Conservation (phyloP, 2,888 invertebrate species). For the Drosophila anceps region DNA sequence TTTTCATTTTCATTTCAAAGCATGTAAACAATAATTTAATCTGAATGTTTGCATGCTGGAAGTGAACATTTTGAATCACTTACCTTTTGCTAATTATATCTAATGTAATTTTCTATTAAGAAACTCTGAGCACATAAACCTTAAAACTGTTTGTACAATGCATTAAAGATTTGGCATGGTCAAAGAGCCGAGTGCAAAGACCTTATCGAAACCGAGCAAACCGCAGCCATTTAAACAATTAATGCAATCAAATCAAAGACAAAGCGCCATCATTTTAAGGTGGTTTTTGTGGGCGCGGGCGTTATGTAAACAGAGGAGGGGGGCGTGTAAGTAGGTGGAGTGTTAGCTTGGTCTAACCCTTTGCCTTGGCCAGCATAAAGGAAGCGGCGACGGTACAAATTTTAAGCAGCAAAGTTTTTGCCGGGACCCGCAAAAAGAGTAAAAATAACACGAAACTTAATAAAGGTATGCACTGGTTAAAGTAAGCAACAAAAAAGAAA, state of each 20-base stretch:
- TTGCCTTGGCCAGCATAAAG: conserved; percentile 38
- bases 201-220: conserved; percentile 5
- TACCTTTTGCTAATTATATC: not conserved
- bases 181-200: not conserved
- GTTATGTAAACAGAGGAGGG: conserved; percentile 14
- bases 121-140: not conserved
- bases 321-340: not conserved
- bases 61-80: not conserved
- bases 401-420: conserved; percentile 54
- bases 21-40: no score
- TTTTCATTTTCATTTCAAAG: no score
- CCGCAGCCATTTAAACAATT: conserved; percentile 58
- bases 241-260: conserved; percentile 65
- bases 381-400: conserved; percentile 45
- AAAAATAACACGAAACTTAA: conserved; percentile 52
- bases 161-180: conserved; percentile 3
- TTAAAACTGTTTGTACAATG: not conserved
- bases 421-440: conserved; percentile 20
- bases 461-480: conserved; percentile 59
- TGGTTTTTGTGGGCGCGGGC: conserved; percentile 41
- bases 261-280: conserved; percentile 46
- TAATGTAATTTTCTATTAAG: not conserved
- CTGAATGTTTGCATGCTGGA: not conserved
- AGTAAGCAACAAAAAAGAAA: conserved; percentile 65
- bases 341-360: conserved; percentile 27